Conservation (phyloP, 2,888 invertebrate genomes). For the Deilephila elpenor region DNA sequence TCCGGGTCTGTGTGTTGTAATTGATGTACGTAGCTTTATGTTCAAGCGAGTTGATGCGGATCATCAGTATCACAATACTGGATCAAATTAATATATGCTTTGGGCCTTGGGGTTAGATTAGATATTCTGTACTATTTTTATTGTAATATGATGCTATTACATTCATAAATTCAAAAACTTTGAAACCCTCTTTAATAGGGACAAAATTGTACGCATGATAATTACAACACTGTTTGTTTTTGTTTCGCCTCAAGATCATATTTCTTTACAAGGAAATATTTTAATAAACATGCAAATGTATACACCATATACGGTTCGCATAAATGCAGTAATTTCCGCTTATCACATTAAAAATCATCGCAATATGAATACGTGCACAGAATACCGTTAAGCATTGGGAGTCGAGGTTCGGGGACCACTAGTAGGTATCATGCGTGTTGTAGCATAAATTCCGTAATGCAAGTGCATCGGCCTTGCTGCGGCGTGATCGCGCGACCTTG, state of each 20-base stretch:
- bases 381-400: too few relatives aligned
- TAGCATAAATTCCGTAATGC: constrained; percentile 26
- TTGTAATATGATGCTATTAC: not conserved
- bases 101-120: constrained; percentile 9
- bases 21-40: not conserved
- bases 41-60: constrained; percentile 32
- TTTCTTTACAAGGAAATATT: too few relatives aligned
- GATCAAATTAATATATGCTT: constrained; percentile 17
- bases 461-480: constrained; percentile 32
- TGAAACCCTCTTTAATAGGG: too few relatives aligned
- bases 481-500: constrained; percentile 22
- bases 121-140: not conserved
- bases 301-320: too few relatives aligned
- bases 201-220: too few relatives aligned
- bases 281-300: too few relatives aligned
- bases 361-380: too few relatives aligned
- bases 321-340: too few relatives aligned
- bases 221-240: too few relatives aligned
- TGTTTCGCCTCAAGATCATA: too few relatives aligned
- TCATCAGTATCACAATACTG: not conserved
- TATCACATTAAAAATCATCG: not conserved
- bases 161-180: not conserved
- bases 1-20: constrained; percentile 39
- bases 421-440: constrained; percentile 26
- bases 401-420: not conserved